Evolutionary conservation across 2,113 vertebrate species (phyloP), one percentile per base, ranked within the genome.

Genomic region (Lampris megalopsis): DNA sequence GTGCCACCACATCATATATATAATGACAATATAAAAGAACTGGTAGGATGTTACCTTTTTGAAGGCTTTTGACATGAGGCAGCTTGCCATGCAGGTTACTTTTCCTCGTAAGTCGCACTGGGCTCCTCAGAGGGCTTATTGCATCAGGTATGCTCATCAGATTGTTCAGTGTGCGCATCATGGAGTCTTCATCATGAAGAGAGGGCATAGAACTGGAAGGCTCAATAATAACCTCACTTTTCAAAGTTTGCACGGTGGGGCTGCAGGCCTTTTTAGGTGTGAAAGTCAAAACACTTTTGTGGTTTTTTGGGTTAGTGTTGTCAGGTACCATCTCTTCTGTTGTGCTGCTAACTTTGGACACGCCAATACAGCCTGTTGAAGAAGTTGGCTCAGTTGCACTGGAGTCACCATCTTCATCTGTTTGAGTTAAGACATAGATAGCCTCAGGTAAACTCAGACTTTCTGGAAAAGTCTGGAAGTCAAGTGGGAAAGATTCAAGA

Each of bases 121-220:
- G 97, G 83, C 98, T 99, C 86, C 95, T 97, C 71, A 99, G 90
- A 35, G 98, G 98, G 85, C 98, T 99, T 74, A 99, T 97, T 41
- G 90, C 92, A 72, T 96, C 96, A 0, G 97, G 97, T 84, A 99
- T 97, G 36, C 86, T 93, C 76, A 93, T 96, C 79, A 99, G 84
- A 42, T 92, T 94, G 84, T 93, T 97, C 66, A 99, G 87, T 48
- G 97, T 96, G 77, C 94, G 94, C 88, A 98, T 94, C 94, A 98
- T 96, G 8, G 97, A 98, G 86, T 96, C 96, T 45, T 98, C 97
- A 83, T 99, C 97, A n/a, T 96, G 88, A 45, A 79, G 35, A 7
- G 91, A 36, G 0, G 87, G 73, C 63, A 80, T 9, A 0, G 90
- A 91, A 56, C 73, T 83, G 36, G 86, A 88, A 36, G 85, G 77